A percentile compares a stretch with the other conserved stretches of the same genome.
phyloP scores from a whole-genome alignment of 2,888 invertebrate species.

The Plagodis pulveraria region DNA sequence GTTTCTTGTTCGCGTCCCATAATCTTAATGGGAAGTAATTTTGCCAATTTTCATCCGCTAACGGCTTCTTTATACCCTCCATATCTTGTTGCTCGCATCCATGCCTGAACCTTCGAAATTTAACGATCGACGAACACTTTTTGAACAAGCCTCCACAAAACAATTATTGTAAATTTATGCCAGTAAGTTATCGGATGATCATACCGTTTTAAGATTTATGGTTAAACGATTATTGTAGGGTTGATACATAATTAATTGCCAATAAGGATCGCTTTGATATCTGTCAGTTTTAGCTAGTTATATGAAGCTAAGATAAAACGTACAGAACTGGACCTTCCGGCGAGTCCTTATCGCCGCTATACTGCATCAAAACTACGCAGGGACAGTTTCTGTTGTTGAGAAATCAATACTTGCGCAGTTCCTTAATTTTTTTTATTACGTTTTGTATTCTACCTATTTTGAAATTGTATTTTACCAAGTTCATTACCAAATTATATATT shows the following conservation, averaged over 20 bases:
- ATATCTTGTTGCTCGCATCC: conserved; percentile 61
- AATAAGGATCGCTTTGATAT: background rate
- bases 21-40: conserved; percentile 76
- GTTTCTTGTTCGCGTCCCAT: conserved; percentile 70
- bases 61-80: conserved; percentile 62
- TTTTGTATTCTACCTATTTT: background rate
- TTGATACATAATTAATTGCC: background rate
- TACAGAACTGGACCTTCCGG: no score
- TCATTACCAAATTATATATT: no score
- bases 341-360: no score
- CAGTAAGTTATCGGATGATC: conserved; percentile 1
- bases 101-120: conserved; percentile 55
- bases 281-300: background rate
- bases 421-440: no score
- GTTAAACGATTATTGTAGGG: background rate
- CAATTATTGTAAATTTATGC: conserved; percentile 38
- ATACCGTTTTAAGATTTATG: background rate
- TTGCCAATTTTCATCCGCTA: conserved; percentile 68
- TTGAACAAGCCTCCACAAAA: conserved; percentile 49
- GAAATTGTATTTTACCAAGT: no score
- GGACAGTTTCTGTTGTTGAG: no score
- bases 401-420: no score
- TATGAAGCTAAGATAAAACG: background rate
- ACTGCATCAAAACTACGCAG: background rate
- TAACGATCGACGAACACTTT: conserved; percentile 50